These are phyloP conservation scores for Phaonia tiefii DNA, from an alignment of 2,888 invertebrate genomes.

Conservation along the genomic window DNA sequence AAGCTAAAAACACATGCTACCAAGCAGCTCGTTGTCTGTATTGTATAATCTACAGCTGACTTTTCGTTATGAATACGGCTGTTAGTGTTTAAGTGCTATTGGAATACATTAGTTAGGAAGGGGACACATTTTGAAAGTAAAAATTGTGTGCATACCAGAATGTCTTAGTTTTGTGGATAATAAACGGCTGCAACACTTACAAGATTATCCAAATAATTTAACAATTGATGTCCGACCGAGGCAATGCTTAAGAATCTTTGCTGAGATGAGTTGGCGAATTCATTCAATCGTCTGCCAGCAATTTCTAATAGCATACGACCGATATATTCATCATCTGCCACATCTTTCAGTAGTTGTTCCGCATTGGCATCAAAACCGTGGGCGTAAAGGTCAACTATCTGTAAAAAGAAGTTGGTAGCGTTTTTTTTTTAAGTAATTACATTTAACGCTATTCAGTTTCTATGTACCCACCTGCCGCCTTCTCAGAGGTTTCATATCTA, in stretches of 20 bases:
- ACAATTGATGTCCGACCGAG: conserved; percentile 88
- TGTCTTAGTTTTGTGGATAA: conserved; percentile 68
- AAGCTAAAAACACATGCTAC: too few species aligned
- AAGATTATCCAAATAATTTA: conserved; percentile 87
- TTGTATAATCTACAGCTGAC: too few species aligned
- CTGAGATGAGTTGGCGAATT: conserved; percentile 83
- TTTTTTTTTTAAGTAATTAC: background rate
- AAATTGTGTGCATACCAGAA: conserved; percentile 18
- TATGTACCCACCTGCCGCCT: conserved; percentile 86
- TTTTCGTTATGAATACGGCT: too few species aligned
- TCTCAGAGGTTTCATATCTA: conserved; percentile 87
- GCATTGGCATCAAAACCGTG: conserved; percentile 84
- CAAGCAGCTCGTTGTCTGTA: too few species aligned
- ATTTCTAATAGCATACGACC: conserved; percentile 88
- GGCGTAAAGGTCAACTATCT: conserved; percentile 84
- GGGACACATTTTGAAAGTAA: background rate
- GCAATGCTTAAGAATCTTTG: conserved; percentile 86
- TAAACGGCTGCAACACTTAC: conserved; percentile 80
- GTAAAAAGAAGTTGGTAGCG: background rate
- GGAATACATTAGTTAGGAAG: background rate
- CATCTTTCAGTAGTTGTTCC: conserved; percentile 84
- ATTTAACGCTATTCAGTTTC: too few species aligned
- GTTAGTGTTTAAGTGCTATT: too few species aligned
- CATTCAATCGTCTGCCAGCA: conserved; percentile 90
- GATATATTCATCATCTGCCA: conserved; percentile 86